Conservation (phyloP, 1,140 invertebrate genomes). For the Rhyacophila brunnea region DNA sequence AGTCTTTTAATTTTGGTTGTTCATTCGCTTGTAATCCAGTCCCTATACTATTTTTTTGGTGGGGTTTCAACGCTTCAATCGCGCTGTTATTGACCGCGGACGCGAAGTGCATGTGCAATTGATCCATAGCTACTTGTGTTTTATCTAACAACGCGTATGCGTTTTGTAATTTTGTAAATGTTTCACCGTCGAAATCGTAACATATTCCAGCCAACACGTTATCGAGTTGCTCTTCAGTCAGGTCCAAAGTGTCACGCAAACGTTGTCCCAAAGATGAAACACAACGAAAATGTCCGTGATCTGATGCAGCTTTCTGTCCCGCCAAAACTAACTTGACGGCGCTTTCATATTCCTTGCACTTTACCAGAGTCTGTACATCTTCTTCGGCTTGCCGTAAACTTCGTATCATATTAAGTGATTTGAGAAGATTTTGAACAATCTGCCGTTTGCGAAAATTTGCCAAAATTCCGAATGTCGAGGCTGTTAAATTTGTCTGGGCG, state of each 20-base stretch:
- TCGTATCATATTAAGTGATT: slow-evolving; percentile 78
- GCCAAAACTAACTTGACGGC: slow-evolving; percentile 86
- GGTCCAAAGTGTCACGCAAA: slow-evolving; percentile 86
- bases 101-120: slow-evolving; percentile 92
- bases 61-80: slow-evolving; percentile 72
- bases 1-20: slow-evolving; percentile 72
- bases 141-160: slow-evolving; percentile 86
- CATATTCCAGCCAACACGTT: slow-evolving; percentile 76
- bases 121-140: slow-evolving; percentile 89
- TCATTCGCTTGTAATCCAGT: slow-evolving; percentile 34
- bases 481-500: slow-evolving; percentile 79
- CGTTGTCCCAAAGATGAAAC: slow-evolving; percentile 83
- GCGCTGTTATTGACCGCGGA: slow-evolving; percentile 90
- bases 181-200: slow-evolving; percentile 67
- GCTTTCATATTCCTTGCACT: slow-evolving; percentile 82
- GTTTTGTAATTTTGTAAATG: slow-evolving; percentile 77
- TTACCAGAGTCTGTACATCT: slow-evolving; percentile 75
- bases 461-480: slow-evolving; percentile 80
- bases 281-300: slow-evolving; percentile 81
- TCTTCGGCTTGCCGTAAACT: slow-evolving; percentile 84
- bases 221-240: slow-evolving; percentile 91
- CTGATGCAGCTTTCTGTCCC: slow-evolving; percentile 80
- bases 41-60: slow-evolving; percentile 42
- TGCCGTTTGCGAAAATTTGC: slow-evolving; percentile 85
- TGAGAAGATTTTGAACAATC: slow-evolving; percentile 72